Percentiles rank a stretch among this genome's conserved stretches.
phyloP scores from a whole-genome alignment of 2,888 invertebrate species.

The Athalia cordata region DNA sequence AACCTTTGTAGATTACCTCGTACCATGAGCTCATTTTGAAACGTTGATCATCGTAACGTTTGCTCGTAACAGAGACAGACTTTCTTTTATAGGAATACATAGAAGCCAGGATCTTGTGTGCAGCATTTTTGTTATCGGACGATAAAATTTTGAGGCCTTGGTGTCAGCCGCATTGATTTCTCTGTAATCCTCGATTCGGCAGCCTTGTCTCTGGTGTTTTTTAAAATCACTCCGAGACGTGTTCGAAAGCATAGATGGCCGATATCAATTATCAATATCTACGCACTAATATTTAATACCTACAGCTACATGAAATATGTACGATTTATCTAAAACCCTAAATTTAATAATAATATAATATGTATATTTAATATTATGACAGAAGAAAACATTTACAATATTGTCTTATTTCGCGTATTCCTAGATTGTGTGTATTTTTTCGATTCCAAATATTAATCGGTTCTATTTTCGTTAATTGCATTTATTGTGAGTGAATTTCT shows the following conservation, averaged over 20 bases:
- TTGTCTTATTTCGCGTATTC: conserved; percentile 35
- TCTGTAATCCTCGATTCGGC: conserved; percentile 17
- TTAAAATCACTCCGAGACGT: not conserved
- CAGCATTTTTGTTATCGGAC: conserved; percentile 41
- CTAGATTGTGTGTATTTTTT: not conserved
- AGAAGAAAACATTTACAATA: conserved; percentile 45
- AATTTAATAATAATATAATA: conserved; percentile 43
- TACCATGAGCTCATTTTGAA: not conserved
- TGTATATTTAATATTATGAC: conserved; percentile 46
- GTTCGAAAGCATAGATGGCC: conserved; percentile 3
- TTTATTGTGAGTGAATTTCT: not conserved
- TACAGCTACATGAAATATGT: conserved; percentile 32
- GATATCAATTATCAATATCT: not conserved
- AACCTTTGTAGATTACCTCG: conserved; percentile 18
- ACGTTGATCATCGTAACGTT: not conserved
- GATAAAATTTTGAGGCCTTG: conserved; percentile 51
- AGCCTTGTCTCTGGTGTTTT: not conserved
- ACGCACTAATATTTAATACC: conserved; percentile 2
- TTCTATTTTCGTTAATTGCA: conserved; percentile 3
- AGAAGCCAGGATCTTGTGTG: conserved; percentile 42
- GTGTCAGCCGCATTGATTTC: conserved; percentile 47
- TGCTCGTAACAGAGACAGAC: conserved; percentile 47
- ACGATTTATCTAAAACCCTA: conserved; percentile 40
- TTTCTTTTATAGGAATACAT: conserved; percentile 49
- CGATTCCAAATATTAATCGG: not conserved